Percentiles rank a stretch among this genome's conserved stretches.
Evolutionary conservation across 2,113 vertebrate species (phyloP).

Genomic region (Turdus rufiventris): DNA sequence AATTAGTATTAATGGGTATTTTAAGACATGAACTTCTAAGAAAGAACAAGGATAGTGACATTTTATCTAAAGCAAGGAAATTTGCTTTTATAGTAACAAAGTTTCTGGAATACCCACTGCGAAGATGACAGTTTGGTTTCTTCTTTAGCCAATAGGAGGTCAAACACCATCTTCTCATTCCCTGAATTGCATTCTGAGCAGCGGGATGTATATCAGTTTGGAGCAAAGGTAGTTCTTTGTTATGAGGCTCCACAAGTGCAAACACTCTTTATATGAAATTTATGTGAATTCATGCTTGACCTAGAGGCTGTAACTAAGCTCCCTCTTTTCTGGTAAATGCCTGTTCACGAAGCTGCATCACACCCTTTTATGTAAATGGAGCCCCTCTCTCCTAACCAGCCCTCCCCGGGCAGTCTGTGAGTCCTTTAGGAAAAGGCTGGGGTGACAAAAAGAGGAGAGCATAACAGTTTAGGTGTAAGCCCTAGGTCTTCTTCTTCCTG

Average conservation of each 20-base stretch:
- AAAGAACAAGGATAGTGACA: neutral
- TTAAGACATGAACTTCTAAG: neutral
- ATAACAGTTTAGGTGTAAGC: neutral
- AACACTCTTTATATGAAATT: neutral
- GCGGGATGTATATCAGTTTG: neutral
- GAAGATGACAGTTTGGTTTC: neutral
- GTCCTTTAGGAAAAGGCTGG: neutral
- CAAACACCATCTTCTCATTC: neutral
- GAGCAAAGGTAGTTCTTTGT: neutral
- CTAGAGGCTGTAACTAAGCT: neutral
- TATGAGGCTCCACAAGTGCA: neutral
- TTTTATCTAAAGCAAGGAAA: neutral
- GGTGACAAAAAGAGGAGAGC: neutral
- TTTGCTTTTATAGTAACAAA: neutral
- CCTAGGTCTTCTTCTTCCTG: neutral
- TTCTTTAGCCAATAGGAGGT: neutral
- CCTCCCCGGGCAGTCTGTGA: neutral
- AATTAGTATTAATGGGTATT: neutral
- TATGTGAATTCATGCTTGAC: neutral
- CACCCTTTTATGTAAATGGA: neutral
- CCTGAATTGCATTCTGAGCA: neutral
- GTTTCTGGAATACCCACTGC: neutral
- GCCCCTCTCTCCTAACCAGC: neutral
- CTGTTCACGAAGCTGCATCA: neutral
- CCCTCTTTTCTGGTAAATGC: neutral